Evolutionary conservation across 2,113 vertebrate genomes (phyloP).

Genomic region (Eulacestoma nigropectus): DNA sequence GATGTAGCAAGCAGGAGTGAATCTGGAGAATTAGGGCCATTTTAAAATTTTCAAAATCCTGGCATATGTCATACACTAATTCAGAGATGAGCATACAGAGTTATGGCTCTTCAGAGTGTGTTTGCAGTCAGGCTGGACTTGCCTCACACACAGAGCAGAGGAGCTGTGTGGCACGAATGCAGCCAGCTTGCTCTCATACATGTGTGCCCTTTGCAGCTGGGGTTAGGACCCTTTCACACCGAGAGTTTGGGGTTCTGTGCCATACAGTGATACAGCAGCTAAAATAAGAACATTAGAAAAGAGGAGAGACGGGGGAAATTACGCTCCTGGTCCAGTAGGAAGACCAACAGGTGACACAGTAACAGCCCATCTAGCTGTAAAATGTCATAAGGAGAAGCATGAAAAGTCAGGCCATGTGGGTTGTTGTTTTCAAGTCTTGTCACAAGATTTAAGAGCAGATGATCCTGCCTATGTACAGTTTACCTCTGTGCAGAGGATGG

Average conservation of each 20-base stretch:
- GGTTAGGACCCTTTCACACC: neutral
- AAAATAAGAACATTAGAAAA: neutral
- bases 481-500: neutral
- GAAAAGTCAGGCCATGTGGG: neutral
- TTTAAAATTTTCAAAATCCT: neutral
- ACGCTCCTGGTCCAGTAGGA: neutral
- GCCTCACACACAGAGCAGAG: neutral
- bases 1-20: neutral
- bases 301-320: neutral
- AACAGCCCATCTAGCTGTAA: neutral
- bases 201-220: neutral
- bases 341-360: too few species aligned
- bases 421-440: neutral
- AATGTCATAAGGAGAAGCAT: neutral
- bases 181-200: fast-evolving
- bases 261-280: neutral
- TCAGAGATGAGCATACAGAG: neutral
- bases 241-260: neutral
- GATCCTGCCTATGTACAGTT: neutral
- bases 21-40: neutral
- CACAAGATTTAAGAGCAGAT: neutral
- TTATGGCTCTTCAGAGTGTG: neutral
- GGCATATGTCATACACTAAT: fast-evolving
- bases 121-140: neutral
- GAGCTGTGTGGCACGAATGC: fast-evolving